Conservation (phyloP, 2,888 invertebrate species). For the Hypselothyrea guttata region DNA sequence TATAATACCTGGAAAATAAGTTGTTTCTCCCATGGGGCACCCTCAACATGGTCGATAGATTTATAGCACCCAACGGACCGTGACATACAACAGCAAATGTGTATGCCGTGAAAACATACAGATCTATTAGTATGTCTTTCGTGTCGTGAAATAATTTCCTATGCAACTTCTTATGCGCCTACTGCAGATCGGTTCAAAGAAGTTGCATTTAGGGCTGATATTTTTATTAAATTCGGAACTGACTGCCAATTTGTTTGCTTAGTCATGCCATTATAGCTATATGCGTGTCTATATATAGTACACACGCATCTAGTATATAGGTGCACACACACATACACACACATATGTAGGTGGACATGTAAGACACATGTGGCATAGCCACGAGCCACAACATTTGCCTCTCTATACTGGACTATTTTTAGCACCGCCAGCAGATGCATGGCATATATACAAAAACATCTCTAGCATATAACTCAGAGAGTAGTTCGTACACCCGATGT, state of each 20-base stretch:
- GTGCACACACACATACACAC: neutral
- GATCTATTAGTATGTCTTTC: constrained; percentile 44
- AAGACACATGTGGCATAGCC: constrained; percentile 47
- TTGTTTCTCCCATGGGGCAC: neutral
- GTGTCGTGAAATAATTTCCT: constrained; percentile 25
- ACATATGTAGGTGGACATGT: constrained; percentile 6
- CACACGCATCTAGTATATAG: neutral
- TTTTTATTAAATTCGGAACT: constrained; percentile 40
- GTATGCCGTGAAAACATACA: constrained; percentile 20
- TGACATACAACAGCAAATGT: constrained; percentile 34
- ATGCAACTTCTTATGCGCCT: constrained; percentile 18
- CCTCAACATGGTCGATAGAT: constrained; percentile 24
- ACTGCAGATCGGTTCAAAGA: constrained; percentile 4
- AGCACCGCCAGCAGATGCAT: constrained; percentile 52
- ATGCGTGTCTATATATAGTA: neutral
- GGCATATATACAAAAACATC: constrained; percentile 25
- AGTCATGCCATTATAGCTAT: constrained; percentile 46
- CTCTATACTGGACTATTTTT: constrained; percentile 54
- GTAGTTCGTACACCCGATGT: too few species aligned
- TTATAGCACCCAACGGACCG: constrained; percentile 34
- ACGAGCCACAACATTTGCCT: constrained; percentile 34
- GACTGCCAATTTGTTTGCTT: constrained; percentile 61
- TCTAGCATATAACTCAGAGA: too few species aligned
- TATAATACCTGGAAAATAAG: neutral
- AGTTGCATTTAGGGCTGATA: constrained; percentile 40